A percentile compares a stretch with the other conserved stretches of the same genome.
These are phyloP conservation scores for Pseudomyrmex concolor DNA, from an alignment of 1,140 invertebrate species.

Conservation along the genomic window DNA sequence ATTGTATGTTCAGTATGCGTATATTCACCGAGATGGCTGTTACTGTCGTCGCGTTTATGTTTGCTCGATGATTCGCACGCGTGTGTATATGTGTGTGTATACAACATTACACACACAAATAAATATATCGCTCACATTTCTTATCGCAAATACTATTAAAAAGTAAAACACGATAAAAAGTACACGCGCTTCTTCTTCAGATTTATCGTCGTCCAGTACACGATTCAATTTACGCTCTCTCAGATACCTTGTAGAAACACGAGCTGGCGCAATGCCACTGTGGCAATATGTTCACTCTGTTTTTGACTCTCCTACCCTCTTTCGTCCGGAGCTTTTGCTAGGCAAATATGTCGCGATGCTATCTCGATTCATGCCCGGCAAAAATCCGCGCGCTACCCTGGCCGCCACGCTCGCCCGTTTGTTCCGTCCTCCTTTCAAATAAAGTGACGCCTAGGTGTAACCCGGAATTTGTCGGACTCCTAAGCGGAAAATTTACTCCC, in stretches of 20 bases:
- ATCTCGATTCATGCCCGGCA: constrained; percentile 50
- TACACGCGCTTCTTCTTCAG: constrained; percentile 54
- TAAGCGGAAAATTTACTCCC: constrained; percentile 49
- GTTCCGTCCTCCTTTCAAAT: constrained; percentile 28
- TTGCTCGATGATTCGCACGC: constrained; percentile 42
- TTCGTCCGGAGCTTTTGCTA: constrained; percentile 50
- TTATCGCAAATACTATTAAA: neutral
- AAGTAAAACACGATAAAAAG: neutral
- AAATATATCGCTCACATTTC: too few species aligned
- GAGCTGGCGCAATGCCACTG: constrained; percentile 73
- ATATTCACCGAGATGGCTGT: constrained; percentile 27
- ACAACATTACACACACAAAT: neutral
- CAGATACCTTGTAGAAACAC: constrained; percentile 73
- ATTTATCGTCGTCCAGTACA: constrained; percentile 76
- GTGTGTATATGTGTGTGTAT: neutral
- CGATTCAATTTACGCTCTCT: constrained; percentile 82
- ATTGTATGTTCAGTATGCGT: constrained; percentile 44
- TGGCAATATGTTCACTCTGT: constrained; percentile 68
- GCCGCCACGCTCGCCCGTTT: constrained; percentile 49
- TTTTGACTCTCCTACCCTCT: constrained; percentile 35
- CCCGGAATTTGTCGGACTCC: constrained; percentile 63
- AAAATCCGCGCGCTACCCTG: constrained; percentile 47
- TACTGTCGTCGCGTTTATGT: constrained; percentile 38
- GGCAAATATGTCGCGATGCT: constrained; percentile 69
- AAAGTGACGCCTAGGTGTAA: constrained; percentile 66